phyloP scores from a whole-genome alignment of 2,888 invertebrate species.

The Leptinotarsa peninsularis region DNA sequence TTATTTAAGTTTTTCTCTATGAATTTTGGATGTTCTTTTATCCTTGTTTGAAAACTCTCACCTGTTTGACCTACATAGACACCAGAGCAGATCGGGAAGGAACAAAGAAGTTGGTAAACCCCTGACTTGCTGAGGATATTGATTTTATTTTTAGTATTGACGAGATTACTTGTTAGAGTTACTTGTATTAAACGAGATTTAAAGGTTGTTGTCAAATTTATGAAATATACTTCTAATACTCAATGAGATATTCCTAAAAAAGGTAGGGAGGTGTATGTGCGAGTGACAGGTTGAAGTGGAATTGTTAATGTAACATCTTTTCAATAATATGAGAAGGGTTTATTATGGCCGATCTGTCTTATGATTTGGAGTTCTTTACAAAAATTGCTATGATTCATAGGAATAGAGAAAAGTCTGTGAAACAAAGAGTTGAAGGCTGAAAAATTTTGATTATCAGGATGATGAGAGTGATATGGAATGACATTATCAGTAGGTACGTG shows the following conservation, averaged over 20 bases:
- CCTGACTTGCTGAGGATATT: background rate
- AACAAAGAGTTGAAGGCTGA: constrained; percentile 1
- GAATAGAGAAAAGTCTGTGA: background rate
- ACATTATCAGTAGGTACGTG: background rate
- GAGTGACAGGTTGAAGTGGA: background rate
- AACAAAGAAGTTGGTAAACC: background rate
- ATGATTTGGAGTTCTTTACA: background rate
- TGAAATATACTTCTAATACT: background rate
- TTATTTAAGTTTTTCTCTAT: background rate
- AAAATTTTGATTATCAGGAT: background rate
- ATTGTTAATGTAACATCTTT: background rate
- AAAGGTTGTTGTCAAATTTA: background rate
- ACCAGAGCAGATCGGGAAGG: background rate
- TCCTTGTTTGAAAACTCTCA: background rate
- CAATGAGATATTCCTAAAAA: background rate
- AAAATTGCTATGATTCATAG: background rate
- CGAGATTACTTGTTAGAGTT: background rate
- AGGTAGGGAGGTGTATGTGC: background rate
- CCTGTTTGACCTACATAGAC: background rate
- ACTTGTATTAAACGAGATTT: background rate
- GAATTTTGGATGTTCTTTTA: background rate
- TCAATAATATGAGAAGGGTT: background rate
- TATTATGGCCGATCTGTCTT: background rate
- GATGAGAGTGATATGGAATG: constrained; percentile 5
- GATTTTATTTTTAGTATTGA: constrained; percentile 1